phyloP scores from a whole-genome alignment of 37 sponge, comb jelly and placozoan species.

The Theonella swinhoei region DNA sequence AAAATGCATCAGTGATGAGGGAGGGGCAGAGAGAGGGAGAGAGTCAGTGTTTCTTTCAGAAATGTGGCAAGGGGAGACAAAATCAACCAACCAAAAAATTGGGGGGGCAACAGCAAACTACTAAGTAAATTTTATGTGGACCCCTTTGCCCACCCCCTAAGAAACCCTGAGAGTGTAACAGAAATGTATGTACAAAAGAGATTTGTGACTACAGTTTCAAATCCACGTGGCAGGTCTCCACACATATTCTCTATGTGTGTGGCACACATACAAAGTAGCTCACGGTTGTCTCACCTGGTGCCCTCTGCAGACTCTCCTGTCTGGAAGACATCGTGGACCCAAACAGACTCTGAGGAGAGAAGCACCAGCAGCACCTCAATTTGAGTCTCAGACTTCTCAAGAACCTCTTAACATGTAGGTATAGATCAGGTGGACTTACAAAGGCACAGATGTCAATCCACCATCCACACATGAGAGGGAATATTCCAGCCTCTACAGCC shows the following conservation, averaged over 20 bases:
- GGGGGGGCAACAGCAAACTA: background rate
- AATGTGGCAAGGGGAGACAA: too few relatives aligned
- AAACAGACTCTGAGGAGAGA: conserved; percentile 80
- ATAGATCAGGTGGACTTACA: conserved; percentile 46
- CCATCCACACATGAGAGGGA: conserved; percentile 95
- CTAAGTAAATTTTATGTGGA: too few relatives aligned
- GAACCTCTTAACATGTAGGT: too few relatives aligned
- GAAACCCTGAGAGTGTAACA: too few relatives aligned
- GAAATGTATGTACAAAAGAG: too few relatives aligned
- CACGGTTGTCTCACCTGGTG: too few relatives aligned
- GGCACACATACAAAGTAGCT: background rate
- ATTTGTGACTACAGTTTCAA: background rate
- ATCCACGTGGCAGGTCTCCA: background rate
- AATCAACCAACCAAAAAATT: too few relatives aligned
- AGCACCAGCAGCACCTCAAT: too few relatives aligned
- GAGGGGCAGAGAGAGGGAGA: background rate
- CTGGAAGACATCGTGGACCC: conserved; percentile 65
- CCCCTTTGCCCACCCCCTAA: too few relatives aligned
- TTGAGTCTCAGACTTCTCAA: too few relatives aligned
- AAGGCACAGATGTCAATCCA: conserved; percentile 98
- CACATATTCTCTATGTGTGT: background rate
- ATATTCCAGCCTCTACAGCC: conserved; percentile 88
- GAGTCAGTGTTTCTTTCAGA: background rate
- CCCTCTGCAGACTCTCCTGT: conserved; percentile 54
- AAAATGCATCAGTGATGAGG: background rate